Evolutionary conservation across 2,113 vertebrate species (phyloP).

Genomic region (Nestor notabilis): DNA sequence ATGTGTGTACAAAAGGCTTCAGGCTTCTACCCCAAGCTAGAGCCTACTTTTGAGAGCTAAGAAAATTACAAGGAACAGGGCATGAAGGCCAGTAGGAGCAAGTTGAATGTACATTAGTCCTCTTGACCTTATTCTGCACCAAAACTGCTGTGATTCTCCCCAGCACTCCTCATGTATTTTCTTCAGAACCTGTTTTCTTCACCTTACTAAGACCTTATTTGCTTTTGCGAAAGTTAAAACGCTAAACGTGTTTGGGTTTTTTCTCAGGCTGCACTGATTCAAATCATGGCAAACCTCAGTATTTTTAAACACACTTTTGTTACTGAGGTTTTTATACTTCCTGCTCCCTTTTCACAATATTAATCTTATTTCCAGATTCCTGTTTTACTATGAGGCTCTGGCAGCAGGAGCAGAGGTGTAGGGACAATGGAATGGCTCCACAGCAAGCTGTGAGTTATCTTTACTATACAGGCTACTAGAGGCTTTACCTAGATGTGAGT

Average conservation of each 20-base stretch:
- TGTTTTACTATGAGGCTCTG: neutral
- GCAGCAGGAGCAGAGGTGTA: neutral
- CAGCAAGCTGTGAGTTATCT: neutral
- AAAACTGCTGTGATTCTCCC: neutral
- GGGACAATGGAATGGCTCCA: neutral
- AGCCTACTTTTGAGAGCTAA: neutral
- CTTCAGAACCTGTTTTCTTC: neutral
- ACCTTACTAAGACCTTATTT: neutral
- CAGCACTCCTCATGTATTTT: neutral
- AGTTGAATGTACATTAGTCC: neutral
- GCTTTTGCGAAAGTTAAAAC: neutral
- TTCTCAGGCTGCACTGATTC: neutral
- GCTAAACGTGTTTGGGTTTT: neutral
- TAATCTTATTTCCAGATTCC: neutral
- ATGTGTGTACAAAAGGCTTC: rapidly evolving
- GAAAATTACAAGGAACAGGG: neutral
- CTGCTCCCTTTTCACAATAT: neutral
- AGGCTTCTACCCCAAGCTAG: neutral
- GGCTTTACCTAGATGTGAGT: neutral
- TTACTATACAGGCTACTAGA: neutral
- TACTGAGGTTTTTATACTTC: neutral
- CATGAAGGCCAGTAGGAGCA: neutral
- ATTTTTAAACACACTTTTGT: neutral
- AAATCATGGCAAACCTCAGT: neutral
- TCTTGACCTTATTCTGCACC: neutral